Percentiles rank a stretch among this genome's conserved stretches.
These are phyloP conservation scores for Diarsia mendica DNA, from an alignment of 2,888 invertebrate species.

Conservation along the genomic window DNA sequence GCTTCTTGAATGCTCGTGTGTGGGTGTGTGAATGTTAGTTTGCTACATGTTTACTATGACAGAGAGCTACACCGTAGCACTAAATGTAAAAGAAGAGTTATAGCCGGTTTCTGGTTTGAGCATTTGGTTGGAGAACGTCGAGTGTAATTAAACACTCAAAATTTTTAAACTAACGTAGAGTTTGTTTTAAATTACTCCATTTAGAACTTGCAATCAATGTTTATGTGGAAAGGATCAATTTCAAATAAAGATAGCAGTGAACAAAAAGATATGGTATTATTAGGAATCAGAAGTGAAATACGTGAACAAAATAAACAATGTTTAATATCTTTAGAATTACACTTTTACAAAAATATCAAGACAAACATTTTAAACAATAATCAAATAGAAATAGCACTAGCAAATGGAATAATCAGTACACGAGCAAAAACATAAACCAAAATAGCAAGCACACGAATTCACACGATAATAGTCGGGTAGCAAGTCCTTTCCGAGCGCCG, in stretches of 20 bases:
- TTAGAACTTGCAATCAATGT: not conserved
- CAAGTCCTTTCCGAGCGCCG: too few species aligned
- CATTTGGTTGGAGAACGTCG: not conserved
- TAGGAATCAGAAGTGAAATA: too few species aligned
- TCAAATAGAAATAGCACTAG: too few species aligned
- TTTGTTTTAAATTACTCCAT: not conserved
- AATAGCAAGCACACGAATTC: too few species aligned
- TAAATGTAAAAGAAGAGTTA: not conserved
- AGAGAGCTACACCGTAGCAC: constrained; percentile 6
- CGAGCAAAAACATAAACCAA: too few species aligned
- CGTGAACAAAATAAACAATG: too few species aligned
- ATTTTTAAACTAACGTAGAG: not conserved
- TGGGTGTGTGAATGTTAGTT: not conserved
- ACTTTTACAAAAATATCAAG: too few species aligned
- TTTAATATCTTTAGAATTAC: too few species aligned
- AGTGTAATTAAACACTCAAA: not conserved
- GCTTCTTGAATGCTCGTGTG: not conserved
- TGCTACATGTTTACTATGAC: not conserved
- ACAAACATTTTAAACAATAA: too few species aligned
- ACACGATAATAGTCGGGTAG: too few species aligned
- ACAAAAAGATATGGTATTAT: too few species aligned
- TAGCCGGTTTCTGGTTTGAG: not conserved
- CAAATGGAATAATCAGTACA: too few species aligned
- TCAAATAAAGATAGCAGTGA: not conserved
- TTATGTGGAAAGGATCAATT: not conserved